Conservation (phyloP, 2,888 invertebrate genomes). For the Anaspis maculata region DNA sequence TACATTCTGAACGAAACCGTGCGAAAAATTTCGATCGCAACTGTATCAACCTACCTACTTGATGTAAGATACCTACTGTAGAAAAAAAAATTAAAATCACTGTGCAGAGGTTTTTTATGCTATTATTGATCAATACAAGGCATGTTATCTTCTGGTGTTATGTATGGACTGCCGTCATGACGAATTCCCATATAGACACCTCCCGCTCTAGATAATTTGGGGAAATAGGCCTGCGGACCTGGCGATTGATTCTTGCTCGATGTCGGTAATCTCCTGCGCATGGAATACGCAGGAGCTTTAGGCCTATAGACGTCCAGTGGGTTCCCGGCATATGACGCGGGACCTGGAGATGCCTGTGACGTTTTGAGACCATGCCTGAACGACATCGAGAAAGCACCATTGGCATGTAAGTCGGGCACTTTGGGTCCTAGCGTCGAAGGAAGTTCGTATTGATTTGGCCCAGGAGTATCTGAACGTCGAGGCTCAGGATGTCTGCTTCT, state of each 20-base stretch:
- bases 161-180: constrained; percentile 50
- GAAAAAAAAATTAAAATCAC: too few relatives aligned
- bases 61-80: too few relatives aligned
- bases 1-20: too few relatives aligned
- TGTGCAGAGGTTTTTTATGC: too few relatives aligned
- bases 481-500: constrained; percentile 38
- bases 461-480: constrained; percentile 42
- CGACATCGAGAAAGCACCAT: constrained; percentile 47
- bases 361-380: constrained; percentile 6
- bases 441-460: constrained; percentile 53
- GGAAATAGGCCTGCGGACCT: constrained; percentile 31
- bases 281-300: constrained; percentile 32
- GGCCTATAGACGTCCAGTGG: constrained; percentile 29
- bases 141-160: constrained; percentile 52
- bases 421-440: constrained; percentile 47
- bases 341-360: constrained; percentile 35
- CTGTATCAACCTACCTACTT: too few relatives aligned
- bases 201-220: constrained; percentile 26
- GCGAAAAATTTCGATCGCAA: too few relatives aligned
- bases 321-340: constrained; percentile 39
- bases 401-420: constrained; percentile 44
- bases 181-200: constrained; percentile 56
- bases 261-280: constrained; percentile 24
- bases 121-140: constrained; percentile 33
- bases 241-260: constrained; percentile 19